phyloP scores from a whole-genome alignment of 1,140 invertebrate genomes.

The Drosophila kikkawai region DNA sequence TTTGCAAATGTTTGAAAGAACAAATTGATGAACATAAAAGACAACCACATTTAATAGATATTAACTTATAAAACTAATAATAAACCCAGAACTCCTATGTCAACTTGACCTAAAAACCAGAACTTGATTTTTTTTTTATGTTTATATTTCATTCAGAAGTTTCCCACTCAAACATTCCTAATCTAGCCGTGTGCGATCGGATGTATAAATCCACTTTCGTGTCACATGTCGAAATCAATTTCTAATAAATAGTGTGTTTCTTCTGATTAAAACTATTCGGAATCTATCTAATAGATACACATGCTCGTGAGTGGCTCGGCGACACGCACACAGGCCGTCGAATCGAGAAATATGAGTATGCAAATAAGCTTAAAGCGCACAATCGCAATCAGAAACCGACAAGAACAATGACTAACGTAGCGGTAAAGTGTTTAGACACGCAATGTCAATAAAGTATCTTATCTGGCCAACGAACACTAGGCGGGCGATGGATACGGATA shows the following conservation, averaged over 20 bases:
- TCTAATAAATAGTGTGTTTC: conserved; percentile 51
- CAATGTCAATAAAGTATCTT: conserved; percentile 83
- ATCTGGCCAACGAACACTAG: conserved; percentile 61
- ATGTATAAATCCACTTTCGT: conserved; percentile 37
- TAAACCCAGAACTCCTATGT: neutral
- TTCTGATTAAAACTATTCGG: conserved; percentile 52
- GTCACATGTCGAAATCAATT: conserved; percentile 39
- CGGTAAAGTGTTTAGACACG: conserved; percentile 82
- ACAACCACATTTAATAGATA: neutral
- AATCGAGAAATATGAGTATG: conserved; percentile 77
- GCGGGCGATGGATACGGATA: conserved; percentile 68
- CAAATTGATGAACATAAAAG: neutral
- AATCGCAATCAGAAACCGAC: conserved; percentile 76
- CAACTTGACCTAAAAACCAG: conserved; percentile 1
- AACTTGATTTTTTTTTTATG: neutral
- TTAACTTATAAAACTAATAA: neutral
- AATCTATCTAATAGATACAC: conserved; percentile 62
- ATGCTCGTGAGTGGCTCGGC: conserved; percentile 48
- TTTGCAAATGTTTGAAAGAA: neutral
- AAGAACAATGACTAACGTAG: conserved; percentile 73
- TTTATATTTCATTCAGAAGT: neutral
- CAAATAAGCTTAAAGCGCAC: conserved; percentile 82
- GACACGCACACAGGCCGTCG: conserved; percentile 45
- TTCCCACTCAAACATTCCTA: conserved; percentile 9
- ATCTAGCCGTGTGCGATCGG: conserved; percentile 29